These are phyloP conservation scores for Pseudomyrmex gracilis DNA, from an alignment of 1,140 invertebrate genomes.

Conservation along the genomic window DNA sequence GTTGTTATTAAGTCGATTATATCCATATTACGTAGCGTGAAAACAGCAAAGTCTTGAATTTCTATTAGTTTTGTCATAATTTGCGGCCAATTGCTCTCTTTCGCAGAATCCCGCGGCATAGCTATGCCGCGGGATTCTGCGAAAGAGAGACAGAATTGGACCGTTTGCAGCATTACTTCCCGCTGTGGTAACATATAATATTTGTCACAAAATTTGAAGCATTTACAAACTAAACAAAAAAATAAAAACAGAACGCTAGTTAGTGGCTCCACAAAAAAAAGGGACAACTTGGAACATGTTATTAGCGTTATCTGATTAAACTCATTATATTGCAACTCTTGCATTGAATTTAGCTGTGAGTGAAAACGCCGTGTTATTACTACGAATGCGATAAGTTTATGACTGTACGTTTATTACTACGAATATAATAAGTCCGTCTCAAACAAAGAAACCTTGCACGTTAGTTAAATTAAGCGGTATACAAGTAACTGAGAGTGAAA, in stretches of 20 bases:
- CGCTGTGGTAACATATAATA: constrained; percentile 12
- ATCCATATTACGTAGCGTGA: not conserved
- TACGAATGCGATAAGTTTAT: too few relatives aligned
- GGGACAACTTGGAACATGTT: too few relatives aligned
- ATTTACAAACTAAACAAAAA: too few relatives aligned
- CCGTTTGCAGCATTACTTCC: constrained; percentile 37
- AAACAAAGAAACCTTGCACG: not conserved
- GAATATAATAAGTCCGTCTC: constrained; percentile 2
- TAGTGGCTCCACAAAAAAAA: constrained; percentile 2
- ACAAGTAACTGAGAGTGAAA: not conserved
- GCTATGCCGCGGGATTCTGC: constrained; percentile 23
- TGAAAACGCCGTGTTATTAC: too few relatives aligned
- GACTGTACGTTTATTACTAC: not conserved
- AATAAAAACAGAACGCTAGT: constrained; percentile 5
- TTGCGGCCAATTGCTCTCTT: constrained; percentile 40
- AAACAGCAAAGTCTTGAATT: constrained; percentile 9
- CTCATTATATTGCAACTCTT: not conserved
- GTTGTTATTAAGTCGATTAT: constrained; percentile 53
- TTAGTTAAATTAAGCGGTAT: not conserved
- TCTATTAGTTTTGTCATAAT: constrained; percentile 17
- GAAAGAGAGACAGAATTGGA: constrained; percentile 56
- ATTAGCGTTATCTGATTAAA: not conserved
- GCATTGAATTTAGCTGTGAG: not conserved
- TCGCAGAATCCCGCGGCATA: constrained; percentile 33
- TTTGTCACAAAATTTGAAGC: constrained; percentile 24